phyloP scores from a whole-genome alignment of 2,113 vertebrate genomes.

The Illadopsis cleaveri region DNA sequence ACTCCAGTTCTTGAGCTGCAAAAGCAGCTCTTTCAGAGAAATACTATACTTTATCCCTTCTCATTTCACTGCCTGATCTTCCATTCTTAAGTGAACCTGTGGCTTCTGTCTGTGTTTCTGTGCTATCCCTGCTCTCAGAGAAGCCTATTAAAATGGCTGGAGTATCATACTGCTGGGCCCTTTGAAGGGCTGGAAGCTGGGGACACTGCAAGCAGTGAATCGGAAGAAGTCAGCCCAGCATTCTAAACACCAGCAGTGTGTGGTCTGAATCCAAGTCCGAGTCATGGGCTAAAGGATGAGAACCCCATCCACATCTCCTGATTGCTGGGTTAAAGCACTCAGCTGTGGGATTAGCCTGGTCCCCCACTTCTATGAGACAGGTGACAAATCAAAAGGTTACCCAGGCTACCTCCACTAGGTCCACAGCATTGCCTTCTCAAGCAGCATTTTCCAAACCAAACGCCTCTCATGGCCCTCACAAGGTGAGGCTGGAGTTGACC shows the following conservation, averaged over 20 bases:
- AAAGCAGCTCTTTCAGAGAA: neutral
- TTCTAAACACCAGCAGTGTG: neutral
- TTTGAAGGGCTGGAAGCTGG: neutral
- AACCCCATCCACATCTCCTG: neutral
- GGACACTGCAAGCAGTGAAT: neutral
- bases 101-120: neutral
- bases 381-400: neutral
- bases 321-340: neutral
- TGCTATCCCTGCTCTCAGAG: neutral
- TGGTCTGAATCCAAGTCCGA: neutral
- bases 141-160: neutral
- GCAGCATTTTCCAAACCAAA: neutral
- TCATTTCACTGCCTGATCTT: neutral
- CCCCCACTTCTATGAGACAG: neutral
- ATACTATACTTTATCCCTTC: neutral
- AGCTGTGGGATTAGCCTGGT: neutral
- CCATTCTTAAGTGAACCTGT: neutral
- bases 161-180: neutral
- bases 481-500: neutral
- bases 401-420: neutral
- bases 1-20: neutral
- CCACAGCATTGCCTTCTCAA: neutral
- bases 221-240: neutral
- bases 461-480: neutral
- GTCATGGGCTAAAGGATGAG: neutral